A percentile compares a stretch with the other conserved stretches of the same genome.
Evolutionary conservation across 2,113 vertebrate genomes (phyloP).

Genomic region (Xyliphius kryptos): DNA sequence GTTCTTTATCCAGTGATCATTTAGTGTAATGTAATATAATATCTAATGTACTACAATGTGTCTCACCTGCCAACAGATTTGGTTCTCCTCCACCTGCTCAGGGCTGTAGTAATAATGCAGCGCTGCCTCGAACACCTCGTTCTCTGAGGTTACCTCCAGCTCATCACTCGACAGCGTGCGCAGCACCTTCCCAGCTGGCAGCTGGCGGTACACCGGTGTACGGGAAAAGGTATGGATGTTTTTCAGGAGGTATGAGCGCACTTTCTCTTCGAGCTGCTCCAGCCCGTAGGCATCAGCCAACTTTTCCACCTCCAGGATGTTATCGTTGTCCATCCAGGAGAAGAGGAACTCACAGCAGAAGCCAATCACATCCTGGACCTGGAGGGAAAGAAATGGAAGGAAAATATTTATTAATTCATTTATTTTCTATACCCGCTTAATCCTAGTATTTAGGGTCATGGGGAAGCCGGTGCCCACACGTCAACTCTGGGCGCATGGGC

Average conservation of each 20-base stretch:
- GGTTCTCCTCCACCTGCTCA: slow-evolving; percentile 82
- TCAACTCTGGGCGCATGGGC: too few species aligned
- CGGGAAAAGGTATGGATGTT: slow-evolving; percentile 85
- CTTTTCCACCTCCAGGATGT: slow-evolving; percentile 82
- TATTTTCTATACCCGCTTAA: too few species aligned
- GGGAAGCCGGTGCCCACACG: too few species aligned
- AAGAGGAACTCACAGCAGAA: slow-evolving; percentile 97
- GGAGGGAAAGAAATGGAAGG: too few species aligned
- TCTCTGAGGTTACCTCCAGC: slow-evolving; percentile 84
- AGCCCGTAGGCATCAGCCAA: slow-evolving; percentile 85
- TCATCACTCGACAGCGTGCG: slow-evolving; percentile 80
- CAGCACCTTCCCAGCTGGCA: slow-evolving; percentile 82
- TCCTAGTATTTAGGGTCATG: too few species aligned
- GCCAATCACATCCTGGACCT: slow-evolving; percentile 86
- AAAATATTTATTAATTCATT: too few species aligned
- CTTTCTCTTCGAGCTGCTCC: slow-evolving; percentile 73
- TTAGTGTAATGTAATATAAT: too few species aligned
- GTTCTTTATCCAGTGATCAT: too few species aligned
- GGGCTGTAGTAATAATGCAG: slow-evolving; percentile 87
- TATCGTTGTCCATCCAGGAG: slow-evolving; percentile 92
- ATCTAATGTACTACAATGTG: neutral
- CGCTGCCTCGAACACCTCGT: slow-evolving; percentile 88
- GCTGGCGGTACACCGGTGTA: slow-evolving; percentile 79
- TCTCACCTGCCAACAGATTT: slow-evolving; percentile 73
- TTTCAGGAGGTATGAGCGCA: slow-evolving; percentile 81